A percentile compares a stretch with the other conserved stretches of the same genome.
These are phyloP conservation scores for Sitta carolinensis DNA, from an alignment of 2,797 vertebrate species.

Conservation along the genomic window DNA sequence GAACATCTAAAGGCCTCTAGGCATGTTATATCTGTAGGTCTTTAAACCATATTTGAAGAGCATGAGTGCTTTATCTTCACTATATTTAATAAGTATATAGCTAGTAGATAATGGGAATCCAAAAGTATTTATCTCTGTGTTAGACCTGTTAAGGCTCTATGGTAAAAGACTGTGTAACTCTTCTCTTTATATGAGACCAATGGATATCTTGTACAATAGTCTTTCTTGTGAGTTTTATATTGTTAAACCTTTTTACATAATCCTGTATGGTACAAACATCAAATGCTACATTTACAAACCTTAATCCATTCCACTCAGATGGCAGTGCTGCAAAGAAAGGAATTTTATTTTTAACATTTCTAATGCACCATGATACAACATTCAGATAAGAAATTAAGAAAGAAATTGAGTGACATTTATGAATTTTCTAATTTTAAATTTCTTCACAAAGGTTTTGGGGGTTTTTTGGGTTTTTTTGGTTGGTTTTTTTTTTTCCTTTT, in stretches of 20 bases:
- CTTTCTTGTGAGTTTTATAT: neutral
- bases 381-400: neutral
- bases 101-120: neutral
- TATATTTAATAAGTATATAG: neutral
- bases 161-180: neutral
- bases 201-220: neutral
- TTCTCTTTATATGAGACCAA: neutral
- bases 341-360: neutral
- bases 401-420: neutral
- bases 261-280: neutral
- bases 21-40: neutral
- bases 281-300: neutral
- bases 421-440: neutral
- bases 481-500: neutral
- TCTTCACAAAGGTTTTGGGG: no score
- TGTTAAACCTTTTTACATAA: neutral
- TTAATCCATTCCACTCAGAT: neutral
- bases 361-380: neutral
- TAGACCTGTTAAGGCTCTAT: neutral
- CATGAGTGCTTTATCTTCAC: neutral
- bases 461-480: neutral
- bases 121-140: neutral
- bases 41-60: conserved; percentile 6
- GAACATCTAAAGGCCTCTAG: neutral
- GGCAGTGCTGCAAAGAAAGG: neutral